These are phyloP conservation scores for Lethenteron reissneri DNA, from an alignment of 2,113 vertebrate species.

Conservation along the genomic window DNA sequence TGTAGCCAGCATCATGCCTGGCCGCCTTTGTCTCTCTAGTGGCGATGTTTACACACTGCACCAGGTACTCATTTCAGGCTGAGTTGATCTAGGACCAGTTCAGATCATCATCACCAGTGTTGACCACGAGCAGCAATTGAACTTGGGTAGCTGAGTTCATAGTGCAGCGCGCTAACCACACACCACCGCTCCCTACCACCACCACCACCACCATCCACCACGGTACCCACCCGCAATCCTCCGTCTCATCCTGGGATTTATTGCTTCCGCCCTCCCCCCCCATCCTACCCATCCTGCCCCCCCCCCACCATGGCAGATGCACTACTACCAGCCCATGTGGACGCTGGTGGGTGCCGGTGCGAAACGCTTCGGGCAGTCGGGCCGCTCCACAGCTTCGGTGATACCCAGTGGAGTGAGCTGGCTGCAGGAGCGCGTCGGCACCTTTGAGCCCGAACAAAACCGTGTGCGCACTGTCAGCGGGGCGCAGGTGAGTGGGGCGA, in stretches of 20 bases:
- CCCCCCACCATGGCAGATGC: conserved; percentile 25
- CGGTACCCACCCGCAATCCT: background rate
- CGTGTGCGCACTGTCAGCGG: conserved; percentile 38
- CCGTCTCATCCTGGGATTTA: background rate
- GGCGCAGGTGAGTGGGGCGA: conserved; percentile 24
- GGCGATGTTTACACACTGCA: too few relatives aligned
- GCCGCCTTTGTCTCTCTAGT: too few relatives aligned
- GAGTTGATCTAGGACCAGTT: too few relatives aligned
- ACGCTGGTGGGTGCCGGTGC: conserved; percentile 76
- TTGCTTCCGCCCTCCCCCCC: conserved; percentile 1
- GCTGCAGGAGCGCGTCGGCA: conserved; percentile 51
- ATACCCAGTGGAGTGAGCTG: conserved; percentile 61
- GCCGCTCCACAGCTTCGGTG: conserved; percentile 35
- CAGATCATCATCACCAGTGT: too few relatives aligned
- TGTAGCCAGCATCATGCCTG: too few relatives aligned
- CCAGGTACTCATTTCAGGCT: too few relatives aligned
- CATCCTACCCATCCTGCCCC: background rate
- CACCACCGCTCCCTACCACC: too few relatives aligned
- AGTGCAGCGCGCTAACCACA: too few relatives aligned
- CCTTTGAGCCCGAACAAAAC: conserved; percentile 51
- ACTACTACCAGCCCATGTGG: conserved; percentile 94
- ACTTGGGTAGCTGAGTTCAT: too few relatives aligned
- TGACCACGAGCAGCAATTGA: too few relatives aligned
- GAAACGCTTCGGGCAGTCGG: conserved; percentile 37
- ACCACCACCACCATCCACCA: too few relatives aligned